Base-by-base conservation (phyloP, 1,140 invertebrate genomes). In the Platyura marginata region DNA sequence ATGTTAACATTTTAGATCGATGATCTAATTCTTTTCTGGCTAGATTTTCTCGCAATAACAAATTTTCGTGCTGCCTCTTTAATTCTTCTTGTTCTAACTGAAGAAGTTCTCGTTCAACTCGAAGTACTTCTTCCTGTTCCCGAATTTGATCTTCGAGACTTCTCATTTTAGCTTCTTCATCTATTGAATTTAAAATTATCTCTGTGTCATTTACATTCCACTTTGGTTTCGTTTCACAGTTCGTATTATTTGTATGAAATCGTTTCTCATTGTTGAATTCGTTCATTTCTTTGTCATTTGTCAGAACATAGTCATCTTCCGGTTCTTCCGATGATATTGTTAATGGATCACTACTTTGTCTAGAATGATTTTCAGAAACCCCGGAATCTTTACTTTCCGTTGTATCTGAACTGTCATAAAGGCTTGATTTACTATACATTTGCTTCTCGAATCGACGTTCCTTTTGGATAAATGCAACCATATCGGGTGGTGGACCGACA, bases 371-470 rank as follows among this genome's bases (percentile, higher is more conserved):
- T 34, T 77, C 71, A 2, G 72, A 73, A 32, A 85, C 77, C 1
- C 81, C 81, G 1, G 80, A 83, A 56, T 84, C 81, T 39, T 80
- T 65, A 46, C 76, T 78, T 44, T 79, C 75, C 21, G 66, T 63
- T 50, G 59, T 58, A 45, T 61, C 58, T 4, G 58, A 59, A 42
- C 54, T 61, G 40, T 72, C 70, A 48, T 71, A 70, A 2, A 69
- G 65, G 29, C 72, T 61, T 0, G 72, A 70, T 51, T 73, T 75
- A 48, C 69, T 72, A 51, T 74, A 75, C 16, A 74, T 66, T 16
- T 81, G 67, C 51, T 82, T 80, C 49, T 84, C 79, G 42, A 85
- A 71, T 44, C 83, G 74, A 16, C 77, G 70, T 56, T 87, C 81
- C 51, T 85, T 79, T 51, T 81, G 78, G 15, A 86, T 62, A 55